Percentiles rank a stretch among this genome's conserved stretches.
phyloP scores from a whole-genome alignment of 92 coral and sea anemone genomes.

The Siderastrea siderea region DNA sequence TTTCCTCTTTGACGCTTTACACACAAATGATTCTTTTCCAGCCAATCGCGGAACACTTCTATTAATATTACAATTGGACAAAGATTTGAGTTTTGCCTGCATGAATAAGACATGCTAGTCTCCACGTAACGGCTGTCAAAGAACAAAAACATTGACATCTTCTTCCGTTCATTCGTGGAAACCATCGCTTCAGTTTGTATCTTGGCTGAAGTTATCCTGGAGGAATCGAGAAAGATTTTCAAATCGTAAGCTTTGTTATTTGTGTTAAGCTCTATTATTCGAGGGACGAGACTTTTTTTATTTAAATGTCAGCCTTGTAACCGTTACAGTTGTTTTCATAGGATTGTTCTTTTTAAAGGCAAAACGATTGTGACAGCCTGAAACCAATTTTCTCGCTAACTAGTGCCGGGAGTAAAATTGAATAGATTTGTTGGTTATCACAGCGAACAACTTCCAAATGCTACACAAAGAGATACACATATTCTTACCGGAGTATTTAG shows the following conservation, averaged over 20 bases:
- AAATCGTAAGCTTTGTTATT: background rate
- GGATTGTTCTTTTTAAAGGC: background rate
- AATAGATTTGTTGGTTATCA: background rate
- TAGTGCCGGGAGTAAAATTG: background rate
- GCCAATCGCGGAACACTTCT: background rate
- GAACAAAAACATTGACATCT: background rate
- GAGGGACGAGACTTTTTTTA: background rate
- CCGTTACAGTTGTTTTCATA: background rate
- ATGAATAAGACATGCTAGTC: constrained; percentile 28
- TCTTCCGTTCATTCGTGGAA: background rate
- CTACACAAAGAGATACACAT: background rate
- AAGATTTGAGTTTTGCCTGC: background rate
- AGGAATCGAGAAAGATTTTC: background rate
- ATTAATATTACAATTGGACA: background rate
- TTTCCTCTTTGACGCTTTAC: background rate
- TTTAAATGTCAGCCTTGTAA: background rate
- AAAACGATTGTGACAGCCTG: too few species aligned
- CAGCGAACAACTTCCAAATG: too few species aligned
- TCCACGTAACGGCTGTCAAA: constrained; percentile 25
- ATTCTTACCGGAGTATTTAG: background rate
- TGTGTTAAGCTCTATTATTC: background rate
- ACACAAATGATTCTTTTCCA: background rate
- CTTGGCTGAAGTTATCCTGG: background rate
- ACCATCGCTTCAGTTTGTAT: background rate
- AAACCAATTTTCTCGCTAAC: background rate